These are phyloP conservation scores for Moxostoma hubbsi DNA, from an alignment of 2,797 vertebrate species.

Conservation along the genomic window DNA sequence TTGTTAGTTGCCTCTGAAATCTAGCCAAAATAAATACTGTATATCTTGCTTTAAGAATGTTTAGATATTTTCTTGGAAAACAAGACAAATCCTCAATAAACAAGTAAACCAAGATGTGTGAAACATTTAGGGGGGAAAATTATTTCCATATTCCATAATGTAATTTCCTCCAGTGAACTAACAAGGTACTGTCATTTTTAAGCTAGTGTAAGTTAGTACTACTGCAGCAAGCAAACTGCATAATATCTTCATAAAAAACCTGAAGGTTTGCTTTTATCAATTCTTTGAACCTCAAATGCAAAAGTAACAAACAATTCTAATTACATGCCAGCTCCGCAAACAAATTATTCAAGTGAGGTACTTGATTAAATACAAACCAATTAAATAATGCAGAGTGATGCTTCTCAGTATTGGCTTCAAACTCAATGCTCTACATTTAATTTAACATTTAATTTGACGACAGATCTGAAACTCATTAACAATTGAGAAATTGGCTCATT, in stretches of 20 bases:
- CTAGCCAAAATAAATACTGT: too few species aligned
- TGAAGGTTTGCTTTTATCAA: slow-evolving; percentile 24
- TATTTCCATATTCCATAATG: background rate
- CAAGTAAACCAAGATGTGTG: background rate
- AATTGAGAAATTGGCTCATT: background rate
- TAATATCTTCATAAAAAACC: background rate
- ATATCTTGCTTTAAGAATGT: too few species aligned
- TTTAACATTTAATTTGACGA: background rate
- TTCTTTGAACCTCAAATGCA: slow-evolving; percentile 8
- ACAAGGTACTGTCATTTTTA: background rate
- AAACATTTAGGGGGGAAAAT: too few species aligned
- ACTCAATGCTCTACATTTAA: background rate
- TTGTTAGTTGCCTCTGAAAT: too few species aligned
- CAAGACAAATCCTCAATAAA: background rate
- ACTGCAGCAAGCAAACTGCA: background rate
- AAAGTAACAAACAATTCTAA: slow-evolving; percentile 9
- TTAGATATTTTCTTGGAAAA: too few species aligned
- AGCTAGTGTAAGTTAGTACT: background rate
- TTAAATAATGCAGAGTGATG: background rate
- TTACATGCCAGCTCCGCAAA: background rate
- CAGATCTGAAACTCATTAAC: background rate
- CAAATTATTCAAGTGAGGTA: background rate
- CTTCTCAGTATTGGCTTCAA: background rate
- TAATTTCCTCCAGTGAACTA: background rate
- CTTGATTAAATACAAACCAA: background rate